Evolutionary conservation across 2,797 vertebrate species (phyloP).

Genomic region (Sternotherus odoratus): DNA sequence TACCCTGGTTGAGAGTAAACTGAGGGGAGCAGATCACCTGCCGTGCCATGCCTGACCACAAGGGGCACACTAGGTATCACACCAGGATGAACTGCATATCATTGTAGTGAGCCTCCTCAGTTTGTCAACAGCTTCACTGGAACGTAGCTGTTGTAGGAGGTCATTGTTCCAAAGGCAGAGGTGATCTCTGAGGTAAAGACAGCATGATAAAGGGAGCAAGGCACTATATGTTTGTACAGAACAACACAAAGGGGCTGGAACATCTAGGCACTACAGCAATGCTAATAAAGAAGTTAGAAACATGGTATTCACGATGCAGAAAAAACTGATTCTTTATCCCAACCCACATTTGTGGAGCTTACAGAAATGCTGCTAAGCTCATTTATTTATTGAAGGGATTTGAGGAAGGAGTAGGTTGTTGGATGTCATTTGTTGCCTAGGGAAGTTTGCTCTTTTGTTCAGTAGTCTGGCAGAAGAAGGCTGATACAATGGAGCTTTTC

Average conservation of each 20-base stretch:
- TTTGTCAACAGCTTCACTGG: neutral
- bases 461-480: neutral
- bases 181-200: neutral
- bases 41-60: no score
- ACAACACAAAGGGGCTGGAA: neutral
- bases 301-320: neutral
- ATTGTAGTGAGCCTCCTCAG: neutral
- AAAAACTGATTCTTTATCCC: neutral
- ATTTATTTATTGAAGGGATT: neutral
- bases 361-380: neutral
- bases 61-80: no score
- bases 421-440: neutral
- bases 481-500: neutral
- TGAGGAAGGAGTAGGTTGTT: neutral
- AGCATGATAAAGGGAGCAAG: neutral
- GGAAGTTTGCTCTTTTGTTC: neutral
- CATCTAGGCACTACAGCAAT: neutral
- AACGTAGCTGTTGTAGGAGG: neutral
- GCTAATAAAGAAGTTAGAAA: neutral
- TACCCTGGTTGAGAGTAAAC: no score
- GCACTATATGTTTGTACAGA: neutral
- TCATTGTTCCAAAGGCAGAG: neutral
- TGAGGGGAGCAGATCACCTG: no score
- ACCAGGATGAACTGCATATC: no score
- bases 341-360: neutral